Evolutionary conservation across 2,888 invertebrate genomes (phyloP), one percentile per base, ranked within the genome.

Genomic region (Eristalinus sepulchralis): DNA sequence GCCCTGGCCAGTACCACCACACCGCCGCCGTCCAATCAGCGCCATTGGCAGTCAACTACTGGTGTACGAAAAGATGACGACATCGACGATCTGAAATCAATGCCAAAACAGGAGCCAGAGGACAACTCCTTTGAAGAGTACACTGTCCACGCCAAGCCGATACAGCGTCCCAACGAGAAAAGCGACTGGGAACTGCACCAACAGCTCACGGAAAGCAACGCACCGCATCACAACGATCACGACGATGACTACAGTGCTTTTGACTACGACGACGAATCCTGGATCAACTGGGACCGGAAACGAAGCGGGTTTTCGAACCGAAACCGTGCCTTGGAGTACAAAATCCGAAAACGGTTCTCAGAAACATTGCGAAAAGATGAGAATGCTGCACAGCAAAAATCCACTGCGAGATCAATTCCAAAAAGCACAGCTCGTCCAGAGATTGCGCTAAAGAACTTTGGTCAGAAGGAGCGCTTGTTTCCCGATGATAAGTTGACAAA

Each of bases 71-170:
- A 95, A 88, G 95, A 96, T 89, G 95, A 95, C 91, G 95, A 95
- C 81, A 95, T 95, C 0, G 93, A 94, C 79, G 95, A 95, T 89
- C 90, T 95, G 71, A 95, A 95, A 90, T 94, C 94, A 67, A 90
- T 95, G 82, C 94, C 94, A 0, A 94, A 93, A 47, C 94, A 36
- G 89, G 72, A 81, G 11, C 24, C 34, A 31, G 60, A 73, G 22
- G 60, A 39, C n/a, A 59, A 76, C 22, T 57, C 31, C 31, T 63
- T 71, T 6, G 86, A 87, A 1, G 75, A 75, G 1, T 78, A 73
- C 60, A 59, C 39, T 0, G 59, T 33, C 10, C 72, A 78, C 24
- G 68, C 24, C 0, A 73, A 77, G 39, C 78, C 39, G n/a, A 39
- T 9, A 3, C 31, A 73, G 13, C 27, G 22, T 17, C 53, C 59